Evolutionary conservation across 2,113 vertebrate species (phyloP), one percentile per base, ranked within the genome.

Genomic region (Podarcis muralis): DNA sequence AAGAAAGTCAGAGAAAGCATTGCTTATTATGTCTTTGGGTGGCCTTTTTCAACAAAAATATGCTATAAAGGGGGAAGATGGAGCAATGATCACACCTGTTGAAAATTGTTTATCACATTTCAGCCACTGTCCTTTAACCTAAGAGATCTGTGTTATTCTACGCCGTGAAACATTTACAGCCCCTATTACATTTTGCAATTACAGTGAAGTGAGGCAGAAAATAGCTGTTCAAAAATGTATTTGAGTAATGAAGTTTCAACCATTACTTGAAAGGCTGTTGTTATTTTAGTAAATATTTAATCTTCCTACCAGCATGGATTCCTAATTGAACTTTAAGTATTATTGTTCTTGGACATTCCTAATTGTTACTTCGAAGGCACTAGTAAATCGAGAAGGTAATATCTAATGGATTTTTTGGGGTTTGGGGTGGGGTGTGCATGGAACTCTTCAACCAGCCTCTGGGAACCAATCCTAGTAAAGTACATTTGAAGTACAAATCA

Each of bases 131-230:
- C 93, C 95, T 83, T 89, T 89, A 89, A 94, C 86, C 87, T 92
- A 94, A 95, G 93, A 93, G 91, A 91, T 95, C 93, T 94, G 89
- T 95, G 90, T 25, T 81, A 86, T 95, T 97, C 96, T 94, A 93
- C 91, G 91, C 94, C 79, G 75, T 88, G 90, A 96, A 95, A 91
- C 83, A 3, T 93, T 96, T 95, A 93, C 93, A 93, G 92, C 92
- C 93, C 87, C 93, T 90, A 80, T 85, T 93, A 90, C 90, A 94
- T 93, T 96, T 96, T 95, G 94, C 96, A 97, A 97, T 97, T 97
- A 97, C 95, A 95, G 96, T 95, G 96, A 97, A 97, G 95, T 81
- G 96, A 97, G 95, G 97, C 97, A 97, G 97, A 97, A 97, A 97
- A 97, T 93, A 96, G 92, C 95, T 94, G 92, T 90, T 96, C 93